Base-by-base conservation (phyloP, 2,113 vertebrate species). In the Chloroceryle aenea region DNA sequence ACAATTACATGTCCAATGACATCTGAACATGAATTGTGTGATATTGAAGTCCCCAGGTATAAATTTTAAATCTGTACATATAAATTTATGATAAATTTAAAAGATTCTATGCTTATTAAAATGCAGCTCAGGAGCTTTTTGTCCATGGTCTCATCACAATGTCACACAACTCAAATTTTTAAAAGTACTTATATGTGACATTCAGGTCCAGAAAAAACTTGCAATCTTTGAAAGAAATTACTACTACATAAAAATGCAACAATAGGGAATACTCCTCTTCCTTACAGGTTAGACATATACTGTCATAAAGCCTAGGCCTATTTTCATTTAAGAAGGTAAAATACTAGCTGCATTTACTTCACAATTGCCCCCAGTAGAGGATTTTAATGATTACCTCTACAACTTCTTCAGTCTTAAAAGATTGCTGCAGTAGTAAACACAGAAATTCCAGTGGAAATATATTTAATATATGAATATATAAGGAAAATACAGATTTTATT, bases 51-150 rank as follows among this genome's bases (percentile, higher is more conserved):
- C 95, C 90, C 95, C 76, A 95, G 92, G 81, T 97, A 98, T 98
- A 98, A 98, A 98, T 98, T 98, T 98, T 97, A 98, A 97, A 98
- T 96, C 95, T 97, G 83, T 84, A 98, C 94, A 97, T 97, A 98
- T 88, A 98, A 97, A 98, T 98, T 97, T 98, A 97, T 97, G 90
- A 98, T 97, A 98, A 98, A 98, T 97, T 97, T 97, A 95, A 97
- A 97, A 97, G 89, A 97, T 93, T 97, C 90, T 78, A 90, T 74
- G 85, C 77, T 95, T 95, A 98, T 97, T 98, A 98, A 98, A 97
- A 98, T 97, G 91, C 88, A 96, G 91, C 83, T 96, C 74, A 94
- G 84, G 69, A 93, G 83, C 90, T 96, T 97, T 97, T 92, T 93
- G 91, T 96, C 85, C 91, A 96, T 62, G 40, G 95, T 81, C 95